Evolutionary conservation across 53 echinoderm and acorn worm genomes (phyloP).

Genomic region (Mesocentrotus franciscanus): DNA sequence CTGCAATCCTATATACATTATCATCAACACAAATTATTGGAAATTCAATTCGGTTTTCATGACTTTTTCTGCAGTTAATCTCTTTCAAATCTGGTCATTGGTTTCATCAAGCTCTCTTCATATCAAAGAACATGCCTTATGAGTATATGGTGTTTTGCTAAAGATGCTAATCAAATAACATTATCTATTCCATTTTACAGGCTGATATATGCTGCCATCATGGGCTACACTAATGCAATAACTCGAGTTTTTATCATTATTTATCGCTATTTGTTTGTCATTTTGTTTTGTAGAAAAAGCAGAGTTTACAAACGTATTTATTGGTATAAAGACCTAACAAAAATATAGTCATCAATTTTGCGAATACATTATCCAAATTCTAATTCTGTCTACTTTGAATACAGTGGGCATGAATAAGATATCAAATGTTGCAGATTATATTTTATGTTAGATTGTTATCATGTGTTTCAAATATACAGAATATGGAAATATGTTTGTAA

Average conservation of each 20-base stretch:
- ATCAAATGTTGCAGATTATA: background rate
- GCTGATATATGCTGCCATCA: slow-evolving; percentile 16
- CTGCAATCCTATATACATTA: no score
- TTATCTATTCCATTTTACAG: slow-evolving; percentile 33
- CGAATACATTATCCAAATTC: background rate
- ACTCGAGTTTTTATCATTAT: slow-evolving; percentile 1
- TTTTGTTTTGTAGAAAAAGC: background rate
- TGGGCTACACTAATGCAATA: slow-evolving; percentile 44
- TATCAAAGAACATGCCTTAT: slow-evolving; percentile 23
- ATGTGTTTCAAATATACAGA: background rate
- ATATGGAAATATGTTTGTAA: background rate
- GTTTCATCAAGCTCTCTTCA: background rate
- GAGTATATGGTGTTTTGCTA: background rate
- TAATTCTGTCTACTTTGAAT: background rate
- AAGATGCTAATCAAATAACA: slow-evolving; percentile 14
- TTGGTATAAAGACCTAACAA: background rate
- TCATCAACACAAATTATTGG: background rate
- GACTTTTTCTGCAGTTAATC: background rate
- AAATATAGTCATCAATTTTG: no score
- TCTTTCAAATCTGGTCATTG: background rate
- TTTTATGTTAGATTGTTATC: background rate
- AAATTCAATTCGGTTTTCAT: background rate
- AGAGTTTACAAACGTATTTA: slow-evolving; percentile 44
- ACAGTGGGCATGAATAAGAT: background rate
- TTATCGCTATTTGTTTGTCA: slow-evolving; percentile 10